A percentile compares a stretch with the other conserved stretches of the same genome.
Conservation (phyloP, 1,140 invertebrate species). For the Drosophila bipectinata region DNA sequence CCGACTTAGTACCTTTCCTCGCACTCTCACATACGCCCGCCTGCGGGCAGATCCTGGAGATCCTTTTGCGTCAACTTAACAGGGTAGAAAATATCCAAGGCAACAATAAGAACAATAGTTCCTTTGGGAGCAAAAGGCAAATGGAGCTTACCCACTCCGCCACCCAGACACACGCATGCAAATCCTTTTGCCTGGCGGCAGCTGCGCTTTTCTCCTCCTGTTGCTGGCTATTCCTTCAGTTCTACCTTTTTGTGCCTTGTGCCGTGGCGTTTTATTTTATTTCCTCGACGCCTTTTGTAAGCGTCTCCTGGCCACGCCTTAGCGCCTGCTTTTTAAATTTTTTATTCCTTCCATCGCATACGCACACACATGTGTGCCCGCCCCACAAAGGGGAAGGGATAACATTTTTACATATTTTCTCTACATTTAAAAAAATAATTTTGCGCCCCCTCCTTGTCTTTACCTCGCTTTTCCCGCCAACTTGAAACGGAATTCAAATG, state of each 20-base stretch:
- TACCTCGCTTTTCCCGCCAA: constrained; percentile 63
- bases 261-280: constrained; percentile 78
- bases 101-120: constrained; percentile 83
- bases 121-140: constrained; percentile 76
- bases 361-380: constrained; percentile 13
- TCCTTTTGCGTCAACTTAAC: constrained; percentile 82
- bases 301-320: constrained; percentile 64
- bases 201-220: constrained; percentile 52
- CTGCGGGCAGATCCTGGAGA: constrained; percentile 68
- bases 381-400: constrained; percentile 47
- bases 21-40: constrained; percentile 28
- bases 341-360: constrained; percentile 35
- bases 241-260: constrained; percentile 56
- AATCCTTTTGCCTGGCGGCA: constrained; percentile 73
- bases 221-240: constrained; percentile 32
- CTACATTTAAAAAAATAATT: constrained; percentile 73
- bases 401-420: constrained; percentile 73
- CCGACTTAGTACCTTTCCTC: constrained; percentile 79
- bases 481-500: constrained; percentile 79
- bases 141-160: constrained; percentile 36
- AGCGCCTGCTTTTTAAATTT: constrained; percentile 67
- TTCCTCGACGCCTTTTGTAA: constrained; percentile 72
- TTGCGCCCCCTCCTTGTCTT: constrained; percentile 53
- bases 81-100: constrained; percentile 81
- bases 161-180: constrained; percentile 64